Evolutionary conservation across 1,140 invertebrate species (phyloP), one percentile per base, ranked within the genome.

Genomic region (Drosophila pseudoananassae): DNA sequence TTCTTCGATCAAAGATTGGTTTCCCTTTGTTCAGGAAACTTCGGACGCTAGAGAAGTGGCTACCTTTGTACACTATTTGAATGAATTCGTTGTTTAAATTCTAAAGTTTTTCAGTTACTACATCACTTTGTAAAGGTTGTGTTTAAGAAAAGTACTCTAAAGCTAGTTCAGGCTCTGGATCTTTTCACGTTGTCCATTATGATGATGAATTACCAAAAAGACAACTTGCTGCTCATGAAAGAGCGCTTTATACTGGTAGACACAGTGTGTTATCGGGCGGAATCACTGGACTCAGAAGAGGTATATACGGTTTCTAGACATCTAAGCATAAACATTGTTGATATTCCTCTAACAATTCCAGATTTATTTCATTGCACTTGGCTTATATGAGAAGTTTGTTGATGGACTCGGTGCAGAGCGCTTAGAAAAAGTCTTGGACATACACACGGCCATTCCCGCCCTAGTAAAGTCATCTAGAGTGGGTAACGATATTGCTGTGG

Each of bases 181-280:
- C 47, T 74, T 1, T 75, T 75, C 14, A 56, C 45, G 3, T 10
- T 75, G 17, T 36, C 71, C 10, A 74, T 75, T 27, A 74, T 75
- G 33, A 74, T 74, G 70, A 57, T 75, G 52, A 53, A 38, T 7
- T 75, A 65, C 15, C 29, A 75, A 31, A 33, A 20, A 2, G 52
- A 74, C 7, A 47, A 46, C 7, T 25, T 14, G 6, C 15, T 57
- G n/a, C 4, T 75, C 9, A 52, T 40, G 15, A 23, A 15, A 25
- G 47, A 75, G 38, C 71, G 71, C 4, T 52, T 57, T 5, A 65
- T 20, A 3, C n/a, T 75, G 3, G 4, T 74, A 3, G 47, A 74
- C 10, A 29, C 8, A 7, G 60, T 75, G 5, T 20, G 59, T 2
- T 25, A 74, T 7, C 29, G 55, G 12, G 20, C 59, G 1, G 4